Conservation (phyloP, 2,113 vertebrate species). For the Mormyrus iriodes region DNA sequence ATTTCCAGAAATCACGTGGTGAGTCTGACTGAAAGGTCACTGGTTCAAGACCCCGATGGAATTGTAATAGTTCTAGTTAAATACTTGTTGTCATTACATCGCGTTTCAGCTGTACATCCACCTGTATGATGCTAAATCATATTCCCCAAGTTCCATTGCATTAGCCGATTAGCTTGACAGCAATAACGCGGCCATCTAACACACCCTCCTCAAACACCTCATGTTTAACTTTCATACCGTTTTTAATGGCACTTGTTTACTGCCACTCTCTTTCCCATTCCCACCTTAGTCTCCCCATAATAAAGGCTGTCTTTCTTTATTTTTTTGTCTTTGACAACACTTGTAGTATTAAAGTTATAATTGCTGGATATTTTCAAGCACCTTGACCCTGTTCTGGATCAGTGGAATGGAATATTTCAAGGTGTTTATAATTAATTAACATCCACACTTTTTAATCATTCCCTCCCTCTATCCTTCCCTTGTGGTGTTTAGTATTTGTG, state of each 20-base stretch:
- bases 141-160: neutral
- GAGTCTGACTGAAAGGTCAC: conserved; percentile 48
- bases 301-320: neutral
- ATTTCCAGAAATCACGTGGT: neutral
- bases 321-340: neutral
- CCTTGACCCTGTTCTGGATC: neutral
- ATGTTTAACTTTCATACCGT: neutral
- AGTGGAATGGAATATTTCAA: neutral
- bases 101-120: neutral
- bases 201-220: neutral
- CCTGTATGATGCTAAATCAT: neutral
- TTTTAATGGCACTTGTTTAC: neutral
- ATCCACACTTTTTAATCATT: neutral
- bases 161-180: neutral
- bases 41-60: neutral
- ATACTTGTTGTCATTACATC: neutral
- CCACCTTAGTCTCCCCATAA: neutral
- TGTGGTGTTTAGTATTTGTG: conserved; percentile 38
- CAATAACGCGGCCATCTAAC: too few relatives aligned
- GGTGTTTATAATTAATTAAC: neutral
- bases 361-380: neutral
- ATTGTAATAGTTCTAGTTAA: neutral
- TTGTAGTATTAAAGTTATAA: neutral
- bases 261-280: neutral
- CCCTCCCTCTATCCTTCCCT: conserved; percentile 15